Evolutionary conservation across 1,140 invertebrate species (phyloP).

Genomic region (Drosophila sulfurigaster): DNA sequence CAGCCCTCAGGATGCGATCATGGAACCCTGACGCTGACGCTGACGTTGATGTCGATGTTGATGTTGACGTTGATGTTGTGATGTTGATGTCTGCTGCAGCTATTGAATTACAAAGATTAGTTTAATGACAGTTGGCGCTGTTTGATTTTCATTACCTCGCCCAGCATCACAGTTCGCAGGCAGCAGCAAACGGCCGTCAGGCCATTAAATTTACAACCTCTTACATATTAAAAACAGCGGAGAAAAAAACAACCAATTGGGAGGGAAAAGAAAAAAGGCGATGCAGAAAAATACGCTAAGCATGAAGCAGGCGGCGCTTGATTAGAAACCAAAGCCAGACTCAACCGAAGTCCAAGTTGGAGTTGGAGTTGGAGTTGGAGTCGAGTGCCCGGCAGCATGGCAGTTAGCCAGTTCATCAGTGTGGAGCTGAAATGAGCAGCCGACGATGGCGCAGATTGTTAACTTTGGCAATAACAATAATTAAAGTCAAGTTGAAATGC

Average conservation of each 20-base stretch:
- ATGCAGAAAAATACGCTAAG: conserved; percentile 26
- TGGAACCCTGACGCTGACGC: conserved; percentile 13
- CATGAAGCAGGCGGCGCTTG: conserved; percentile 40
- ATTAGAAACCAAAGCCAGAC: conserved; percentile 59
- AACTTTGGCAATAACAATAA: conserved; percentile 84
- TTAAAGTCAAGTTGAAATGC: conserved; percentile 84
- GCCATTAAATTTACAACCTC: conserved; percentile 81
- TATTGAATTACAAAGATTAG: conserved; percentile 82
- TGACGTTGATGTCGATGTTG: conserved; percentile 17
- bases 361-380: conserved; percentile 3
- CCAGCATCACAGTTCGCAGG: conserved; percentile 28
- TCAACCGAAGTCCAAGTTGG: not conserved
- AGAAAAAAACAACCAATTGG: conserved; percentile 13
- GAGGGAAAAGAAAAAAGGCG: conserved; percentile 5
- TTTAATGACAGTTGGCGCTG: conserved; percentile 82
- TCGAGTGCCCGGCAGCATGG: conserved; percentile 38
- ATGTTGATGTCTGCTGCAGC: conserved; percentile 47
- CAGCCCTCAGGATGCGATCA: conserved; percentile 42
- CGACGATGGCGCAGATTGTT: conserved; percentile 74
- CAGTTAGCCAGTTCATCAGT: conserved; percentile 78
- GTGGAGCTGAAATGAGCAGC: conserved; percentile 63
- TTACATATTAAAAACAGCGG: conserved; percentile 71
- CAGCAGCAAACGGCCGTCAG: conserved; percentile 36
- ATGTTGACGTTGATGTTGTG: conserved; percentile 26
- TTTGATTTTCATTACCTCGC: conserved; percentile 79